Conservation (phyloP, 2,888 invertebrate genomes). For the Cheilosia urbana region DNA sequence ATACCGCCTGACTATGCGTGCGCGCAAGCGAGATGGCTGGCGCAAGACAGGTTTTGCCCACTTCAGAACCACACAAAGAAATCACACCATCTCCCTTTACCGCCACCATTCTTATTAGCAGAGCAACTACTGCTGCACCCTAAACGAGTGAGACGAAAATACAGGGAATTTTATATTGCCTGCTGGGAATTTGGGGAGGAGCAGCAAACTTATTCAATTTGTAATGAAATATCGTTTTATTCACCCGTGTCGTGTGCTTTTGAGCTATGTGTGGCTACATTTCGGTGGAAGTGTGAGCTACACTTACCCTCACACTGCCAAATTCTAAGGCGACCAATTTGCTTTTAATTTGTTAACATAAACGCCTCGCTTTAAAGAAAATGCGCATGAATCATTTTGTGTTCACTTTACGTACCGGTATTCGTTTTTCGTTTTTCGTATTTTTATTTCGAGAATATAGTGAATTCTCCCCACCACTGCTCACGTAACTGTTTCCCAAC, state of each 20-base stretch:
- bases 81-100: not conserved
- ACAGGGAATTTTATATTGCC: conserved; percentile 59
- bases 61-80: not conserved
- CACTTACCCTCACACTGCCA: conserved; percentile 63
- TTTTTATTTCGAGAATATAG: not conserved
- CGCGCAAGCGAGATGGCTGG: conserved; percentile 28
- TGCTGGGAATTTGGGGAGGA: conserved; percentile 80
- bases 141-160: conserved; percentile 46
- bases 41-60: conserved; percentile 24
- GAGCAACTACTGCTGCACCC: not conserved
- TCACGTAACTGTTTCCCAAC: conserved; percentile 13
- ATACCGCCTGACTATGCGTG: not conserved
- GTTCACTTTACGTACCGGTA: conserved; percentile 43
- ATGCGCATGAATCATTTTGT: conserved; percentile 78
- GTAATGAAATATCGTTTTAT: conserved; percentile 81
- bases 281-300: conserved; percentile 48
- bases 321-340: conserved; percentile 80
- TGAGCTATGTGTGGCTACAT: conserved; percentile 25
- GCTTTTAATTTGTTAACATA: conserved; percentile 83
- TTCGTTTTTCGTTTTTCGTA: conserved; percentile 52
- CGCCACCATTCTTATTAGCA: not conserved
- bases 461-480: conserved; percentile 24
- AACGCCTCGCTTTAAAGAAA: conserved; percentile 80
- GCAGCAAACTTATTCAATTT: conserved; percentile 82
- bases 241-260: conserved; percentile 55